Evolutionary conservation across 2,797 vertebrate species (phyloP).

Genomic region (Pseudochromis fuscus): DNA sequence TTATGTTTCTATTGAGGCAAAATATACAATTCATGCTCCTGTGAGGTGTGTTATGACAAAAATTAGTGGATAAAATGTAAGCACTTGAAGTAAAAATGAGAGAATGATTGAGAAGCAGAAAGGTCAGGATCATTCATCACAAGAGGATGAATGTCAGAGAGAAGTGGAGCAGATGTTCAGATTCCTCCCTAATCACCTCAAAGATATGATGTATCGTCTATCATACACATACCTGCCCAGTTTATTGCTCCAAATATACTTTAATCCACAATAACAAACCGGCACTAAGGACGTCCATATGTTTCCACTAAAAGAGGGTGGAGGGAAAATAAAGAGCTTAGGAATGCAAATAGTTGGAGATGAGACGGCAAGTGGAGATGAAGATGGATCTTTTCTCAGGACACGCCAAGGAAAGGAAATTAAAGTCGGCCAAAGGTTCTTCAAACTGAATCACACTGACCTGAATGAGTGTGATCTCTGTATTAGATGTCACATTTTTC

Average conservation of each 20-base stretch:
- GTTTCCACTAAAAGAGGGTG: conserved; percentile 57
- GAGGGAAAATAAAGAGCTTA: conserved; percentile 25
- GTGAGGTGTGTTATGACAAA: too few relatives aligned
- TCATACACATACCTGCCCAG: neutral
- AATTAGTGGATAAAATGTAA: too few relatives aligned
- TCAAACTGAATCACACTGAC: conserved; percentile 14
- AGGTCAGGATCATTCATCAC: neutral
- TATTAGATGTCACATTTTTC: neutral
- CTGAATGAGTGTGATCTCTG: neutral
- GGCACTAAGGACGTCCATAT: conserved; percentile 26
- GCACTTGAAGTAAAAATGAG: neutral
- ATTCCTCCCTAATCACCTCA: neutral
- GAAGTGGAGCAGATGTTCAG: neutral
- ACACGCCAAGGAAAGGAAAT: conserved; percentile 26
- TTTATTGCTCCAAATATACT: conserved; percentile 12
- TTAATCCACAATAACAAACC: conserved; percentile 59
- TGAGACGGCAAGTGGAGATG: neutral
- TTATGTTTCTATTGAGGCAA: conserved; percentile 13
- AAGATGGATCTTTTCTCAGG: neutral
- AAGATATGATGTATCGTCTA: conserved; percentile 1
- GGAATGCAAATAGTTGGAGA: conserved; percentile 53
- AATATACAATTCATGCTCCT: neutral
- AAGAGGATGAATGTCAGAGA: neutral
- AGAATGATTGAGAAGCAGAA: neutral
- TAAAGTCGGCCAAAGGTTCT: conserved; percentile 30